phyloP scores from a whole-genome alignment of 2,113 vertebrate genomes.

The Scophthalmus maximus region DNA sequence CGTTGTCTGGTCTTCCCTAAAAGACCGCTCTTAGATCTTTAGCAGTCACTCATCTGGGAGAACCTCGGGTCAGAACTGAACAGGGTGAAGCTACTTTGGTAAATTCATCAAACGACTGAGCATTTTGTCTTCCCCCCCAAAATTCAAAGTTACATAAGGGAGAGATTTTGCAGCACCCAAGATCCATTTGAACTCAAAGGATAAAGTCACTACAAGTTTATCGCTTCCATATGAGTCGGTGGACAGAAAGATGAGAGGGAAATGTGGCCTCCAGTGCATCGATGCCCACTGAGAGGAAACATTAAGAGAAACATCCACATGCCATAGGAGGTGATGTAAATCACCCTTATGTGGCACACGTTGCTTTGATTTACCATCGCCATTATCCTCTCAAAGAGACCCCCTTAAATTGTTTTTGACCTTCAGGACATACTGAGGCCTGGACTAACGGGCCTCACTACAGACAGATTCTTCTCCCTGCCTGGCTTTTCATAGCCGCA shows the following conservation, averaged over 20 bases:
- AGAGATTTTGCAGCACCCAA: slow-evolving; percentile 27
- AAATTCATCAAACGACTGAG: neutral
- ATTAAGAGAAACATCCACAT: slow-evolving; percentile 62
- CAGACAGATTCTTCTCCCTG: slow-evolving; percentile 19
- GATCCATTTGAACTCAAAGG: slow-evolving; percentile 24
- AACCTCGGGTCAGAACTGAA: neutral
- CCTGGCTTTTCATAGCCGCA: slow-evolving; percentile 44
- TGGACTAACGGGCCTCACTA: slow-evolving; percentile 19
- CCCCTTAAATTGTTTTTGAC: slow-evolving; percentile 43
- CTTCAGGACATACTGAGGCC: slow-evolving; percentile 47
- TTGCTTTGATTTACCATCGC: slow-evolving; percentile 71
- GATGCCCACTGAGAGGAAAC: slow-evolving; percentile 65
- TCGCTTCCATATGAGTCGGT: slow-evolving; percentile 59
- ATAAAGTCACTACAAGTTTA: slow-evolving; percentile 39
- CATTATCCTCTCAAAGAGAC: slow-evolving; percentile 71
- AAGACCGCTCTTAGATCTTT: neutral
- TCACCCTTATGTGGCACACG: slow-evolving; percentile 60
- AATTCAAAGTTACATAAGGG: slow-evolving; percentile 5
- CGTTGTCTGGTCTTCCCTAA: too few species aligned
- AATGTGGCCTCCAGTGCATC: slow-evolving; percentile 40
- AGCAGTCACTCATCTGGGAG: neutral
- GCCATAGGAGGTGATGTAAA: slow-evolving; percentile 66
- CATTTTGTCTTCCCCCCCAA: slow-evolving; percentile 5
- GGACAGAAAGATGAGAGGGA: slow-evolving; percentile 38
- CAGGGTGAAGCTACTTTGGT: neutral